Evolutionary conservation across 2,113 vertebrate genomes (phyloP).

Genomic region (Martes martes): DNA sequence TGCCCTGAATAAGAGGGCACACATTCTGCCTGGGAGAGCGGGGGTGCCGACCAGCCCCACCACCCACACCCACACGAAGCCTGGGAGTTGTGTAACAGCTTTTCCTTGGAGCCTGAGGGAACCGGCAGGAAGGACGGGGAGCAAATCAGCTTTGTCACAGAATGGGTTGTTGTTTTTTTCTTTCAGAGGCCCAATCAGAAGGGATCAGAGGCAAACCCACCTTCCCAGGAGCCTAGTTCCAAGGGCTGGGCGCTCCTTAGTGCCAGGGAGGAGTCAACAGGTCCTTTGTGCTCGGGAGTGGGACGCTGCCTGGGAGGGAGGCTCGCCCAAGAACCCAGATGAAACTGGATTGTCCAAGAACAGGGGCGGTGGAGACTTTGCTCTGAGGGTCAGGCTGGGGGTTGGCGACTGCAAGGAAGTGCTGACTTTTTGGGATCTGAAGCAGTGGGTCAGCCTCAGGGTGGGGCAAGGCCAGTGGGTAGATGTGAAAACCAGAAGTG

Average conservation of each 20-base stretch:
- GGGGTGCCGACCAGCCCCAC: background rate
- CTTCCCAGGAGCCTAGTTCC: background rate
- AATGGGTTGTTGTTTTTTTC: background rate
- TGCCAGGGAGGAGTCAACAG: background rate
- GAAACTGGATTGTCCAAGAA: background rate
- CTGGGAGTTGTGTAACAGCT: background rate
- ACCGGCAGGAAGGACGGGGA: background rate
- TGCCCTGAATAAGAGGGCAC: background rate
- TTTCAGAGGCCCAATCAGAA: background rate
- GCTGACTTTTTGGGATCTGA: background rate
- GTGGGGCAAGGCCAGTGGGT: too few species aligned
- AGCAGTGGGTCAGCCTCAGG: background rate
- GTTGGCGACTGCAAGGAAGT: background rate
- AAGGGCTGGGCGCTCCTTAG: background rate
- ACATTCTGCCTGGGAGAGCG: background rate
- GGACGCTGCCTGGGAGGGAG: background rate
- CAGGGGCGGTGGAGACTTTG: background rate
- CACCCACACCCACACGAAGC: background rate
- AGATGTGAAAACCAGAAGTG: background rate
- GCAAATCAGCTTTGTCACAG: background rate
- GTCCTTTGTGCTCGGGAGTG: background rate
- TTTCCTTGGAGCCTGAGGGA: background rate
- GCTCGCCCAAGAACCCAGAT: background rate
- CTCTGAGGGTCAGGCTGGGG: background rate
- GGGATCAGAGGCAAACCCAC: background rate